These are phyloP conservation scores for Esox masquinongy DNA, from an alignment of 2,797 vertebrate species.

Conservation along the genomic window DNA sequence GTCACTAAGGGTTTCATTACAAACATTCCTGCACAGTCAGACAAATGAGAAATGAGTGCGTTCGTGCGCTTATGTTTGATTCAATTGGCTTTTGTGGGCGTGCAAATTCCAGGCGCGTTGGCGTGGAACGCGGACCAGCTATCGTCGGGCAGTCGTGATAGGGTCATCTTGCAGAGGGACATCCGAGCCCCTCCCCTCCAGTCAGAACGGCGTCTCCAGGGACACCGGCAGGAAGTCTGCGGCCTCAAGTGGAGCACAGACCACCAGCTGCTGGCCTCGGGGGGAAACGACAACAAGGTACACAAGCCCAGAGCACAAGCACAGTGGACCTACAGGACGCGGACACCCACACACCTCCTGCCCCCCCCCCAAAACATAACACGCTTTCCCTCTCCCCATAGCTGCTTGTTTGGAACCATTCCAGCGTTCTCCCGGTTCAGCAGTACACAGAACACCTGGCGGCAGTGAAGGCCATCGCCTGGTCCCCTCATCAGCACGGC, in stretches of 20 bases:
- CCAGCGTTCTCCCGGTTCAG: constrained; percentile 91
- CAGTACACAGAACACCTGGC: constrained; percentile 98
- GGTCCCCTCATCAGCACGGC: constrained; percentile 98
- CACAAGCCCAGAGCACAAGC: not conserved
- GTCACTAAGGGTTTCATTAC: not conserved
- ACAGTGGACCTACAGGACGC: not conserved
- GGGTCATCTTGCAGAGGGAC: constrained; percentile 95
- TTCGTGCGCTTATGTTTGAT: not conserved
- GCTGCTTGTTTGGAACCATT: constrained; percentile 98
- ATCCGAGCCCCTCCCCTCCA: constrained; percentile 92
- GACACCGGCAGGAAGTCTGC: constrained; percentile 97
- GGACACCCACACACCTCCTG: not conserved
- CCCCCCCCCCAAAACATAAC: not conserved
- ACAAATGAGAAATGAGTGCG: not conserved
- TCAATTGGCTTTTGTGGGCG: not conserved
- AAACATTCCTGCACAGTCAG: not conserved
- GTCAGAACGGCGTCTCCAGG: constrained; percentile 95
- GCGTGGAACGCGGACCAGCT: constrained; percentile 98
- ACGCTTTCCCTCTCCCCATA: constrained; percentile 46
- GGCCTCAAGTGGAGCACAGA: constrained; percentile 99
- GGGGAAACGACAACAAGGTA: constrained; percentile 98
- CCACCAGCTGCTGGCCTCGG: constrained; percentile 96
- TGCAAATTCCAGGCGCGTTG: constrained; percentile 83
- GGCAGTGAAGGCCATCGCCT: constrained; percentile 96
- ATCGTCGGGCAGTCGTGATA: constrained; percentile 93